Conservation (phyloP, 2,113 vertebrate genomes). For the Blennius ocellaris region DNA sequence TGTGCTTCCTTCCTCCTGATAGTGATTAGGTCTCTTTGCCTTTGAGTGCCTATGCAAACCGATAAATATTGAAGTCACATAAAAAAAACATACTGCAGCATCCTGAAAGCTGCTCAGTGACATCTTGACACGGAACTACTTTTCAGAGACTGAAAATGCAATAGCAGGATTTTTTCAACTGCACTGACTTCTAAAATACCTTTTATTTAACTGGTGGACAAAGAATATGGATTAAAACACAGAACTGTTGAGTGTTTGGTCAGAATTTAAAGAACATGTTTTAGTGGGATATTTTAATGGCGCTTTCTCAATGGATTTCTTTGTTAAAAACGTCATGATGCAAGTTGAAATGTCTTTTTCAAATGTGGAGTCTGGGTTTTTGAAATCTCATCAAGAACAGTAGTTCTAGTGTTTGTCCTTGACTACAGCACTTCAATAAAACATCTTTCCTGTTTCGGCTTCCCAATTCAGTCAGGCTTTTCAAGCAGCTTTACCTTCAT, state of each 20-base stretch:
- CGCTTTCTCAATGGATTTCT: neutral
- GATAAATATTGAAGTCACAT: slow-evolving; percentile 14
- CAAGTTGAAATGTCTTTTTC: neutral
- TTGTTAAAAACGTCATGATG: neutral
- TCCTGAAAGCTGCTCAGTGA: slow-evolving; percentile 3
- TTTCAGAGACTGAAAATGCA: slow-evolving; percentile 8
- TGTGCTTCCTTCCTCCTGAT: neutral
- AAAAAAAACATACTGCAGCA: neutral
- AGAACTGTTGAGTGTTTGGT: neutral
- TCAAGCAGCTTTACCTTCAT: slow-evolving; percentile 3
- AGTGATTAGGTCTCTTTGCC: neutral
- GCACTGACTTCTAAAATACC: neutral
- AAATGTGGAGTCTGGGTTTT: neutral
- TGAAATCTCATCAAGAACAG: slow-evolving; percentile 6
- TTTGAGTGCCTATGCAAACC: neutral
- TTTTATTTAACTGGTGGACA: too few species aligned
- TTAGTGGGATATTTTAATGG: neutral
- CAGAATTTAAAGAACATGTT: neutral
- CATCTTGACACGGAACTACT: slow-evolving; percentile 6
- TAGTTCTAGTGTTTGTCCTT: slow-evolving; percentile 4
- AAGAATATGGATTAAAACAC: neutral
- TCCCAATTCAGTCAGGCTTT: slow-evolving; percentile 20
- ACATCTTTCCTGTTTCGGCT: slow-evolving; percentile 22
- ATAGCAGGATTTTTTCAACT: neutral
- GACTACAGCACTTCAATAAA: slow-evolving; percentile 9